A percentile compares a stretch with the other conserved stretches of the same genome.
Evolutionary conservation across 2,888 invertebrate species (phyloP).

Genomic region (Thera britannica): DNA sequence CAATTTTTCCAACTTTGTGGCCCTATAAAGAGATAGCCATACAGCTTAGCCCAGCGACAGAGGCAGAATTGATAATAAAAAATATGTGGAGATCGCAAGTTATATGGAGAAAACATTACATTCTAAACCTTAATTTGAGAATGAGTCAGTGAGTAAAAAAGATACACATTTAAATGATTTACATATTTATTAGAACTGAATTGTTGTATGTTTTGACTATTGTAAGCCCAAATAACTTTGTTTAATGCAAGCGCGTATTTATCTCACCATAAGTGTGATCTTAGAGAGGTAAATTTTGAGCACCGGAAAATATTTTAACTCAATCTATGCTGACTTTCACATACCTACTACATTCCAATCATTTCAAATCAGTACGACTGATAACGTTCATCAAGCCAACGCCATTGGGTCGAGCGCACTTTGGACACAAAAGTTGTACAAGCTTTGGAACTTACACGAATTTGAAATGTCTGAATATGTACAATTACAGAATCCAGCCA

Average conservation of each 20-base stretch:
- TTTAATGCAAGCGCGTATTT: background rate
- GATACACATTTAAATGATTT: background rate
- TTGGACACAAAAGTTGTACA: background rate
- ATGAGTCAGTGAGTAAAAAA: too few relatives aligned
- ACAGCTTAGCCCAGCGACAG: too few relatives aligned
- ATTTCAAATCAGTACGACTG: background rate
- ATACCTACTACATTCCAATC: conserved; percentile 25
- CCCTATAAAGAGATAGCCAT: too few relatives aligned
- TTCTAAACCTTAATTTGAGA: too few relatives aligned
- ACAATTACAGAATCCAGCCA: background rate
- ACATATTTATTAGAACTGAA: background rate
- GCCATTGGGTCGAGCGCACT: conserved; percentile 4
- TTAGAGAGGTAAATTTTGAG: background rate
- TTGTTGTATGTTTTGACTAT: background rate
- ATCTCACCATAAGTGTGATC: background rate
- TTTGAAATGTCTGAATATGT: background rate
- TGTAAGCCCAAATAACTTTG: background rate
- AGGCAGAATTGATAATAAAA: too few relatives aligned
- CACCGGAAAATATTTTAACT: conserved; percentile 2
- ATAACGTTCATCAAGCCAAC: conserved; percentile 17
- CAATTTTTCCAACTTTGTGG: too few relatives aligned
- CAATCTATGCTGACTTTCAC: conserved; percentile 15
- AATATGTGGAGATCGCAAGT: too few relatives aligned
- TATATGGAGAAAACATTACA: too few relatives aligned
- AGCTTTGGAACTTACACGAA: background rate